Conservation (phyloP, 2,888 invertebrate species). For the Hoplodrina blanda region DNA sequence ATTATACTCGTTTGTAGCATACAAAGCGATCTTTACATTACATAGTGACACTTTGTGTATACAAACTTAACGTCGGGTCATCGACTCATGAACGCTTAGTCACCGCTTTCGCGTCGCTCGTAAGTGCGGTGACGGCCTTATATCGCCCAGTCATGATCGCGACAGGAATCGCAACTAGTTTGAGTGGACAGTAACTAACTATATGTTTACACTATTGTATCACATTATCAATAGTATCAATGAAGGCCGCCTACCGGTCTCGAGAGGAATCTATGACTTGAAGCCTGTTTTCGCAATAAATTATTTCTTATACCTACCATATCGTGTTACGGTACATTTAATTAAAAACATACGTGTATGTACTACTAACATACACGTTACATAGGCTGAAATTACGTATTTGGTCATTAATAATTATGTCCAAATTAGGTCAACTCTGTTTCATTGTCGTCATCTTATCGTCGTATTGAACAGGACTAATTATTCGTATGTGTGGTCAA, state of each 20-base stretch:
- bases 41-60: slow-evolving; percentile 52
- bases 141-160: slow-evolving; percentile 59
- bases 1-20: background rate
- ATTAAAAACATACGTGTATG: background rate
- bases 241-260: slow-evolving; percentile 42
- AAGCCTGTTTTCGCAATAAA: slow-evolving; percentile 28
- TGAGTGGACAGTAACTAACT: slow-evolving; percentile 23
- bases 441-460: slow-evolving; percentile 8
- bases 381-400: slow-evolving; percentile 16
- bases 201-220: slow-evolving; percentile 26
- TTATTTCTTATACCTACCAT: slow-evolving; percentile 15
- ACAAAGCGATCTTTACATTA: slow-evolving; percentile 40
- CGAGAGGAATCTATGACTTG: slow-evolving; percentile 25
- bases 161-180: slow-evolving; percentile 65
- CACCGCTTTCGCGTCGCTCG: slow-evolving; percentile 71
- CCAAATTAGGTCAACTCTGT: slow-evolving; percentile 16
- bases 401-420: slow-evolving; percentile 8
- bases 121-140: slow-evolving; percentile 59
- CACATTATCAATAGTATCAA: slow-evolving; percentile 38
- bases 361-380: background rate
- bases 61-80: slow-evolving; percentile 71
- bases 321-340: slow-evolving; percentile 25
- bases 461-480: slow-evolving; percentile 19
- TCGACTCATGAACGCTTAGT: slow-evolving; percentile 70
- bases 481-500: slow-evolving; percentile 34